These are phyloP conservation scores for Limnephilus rhombicus DNA, from an alignment of 2,888 invertebrate genomes.

Conservation along the genomic window DNA sequence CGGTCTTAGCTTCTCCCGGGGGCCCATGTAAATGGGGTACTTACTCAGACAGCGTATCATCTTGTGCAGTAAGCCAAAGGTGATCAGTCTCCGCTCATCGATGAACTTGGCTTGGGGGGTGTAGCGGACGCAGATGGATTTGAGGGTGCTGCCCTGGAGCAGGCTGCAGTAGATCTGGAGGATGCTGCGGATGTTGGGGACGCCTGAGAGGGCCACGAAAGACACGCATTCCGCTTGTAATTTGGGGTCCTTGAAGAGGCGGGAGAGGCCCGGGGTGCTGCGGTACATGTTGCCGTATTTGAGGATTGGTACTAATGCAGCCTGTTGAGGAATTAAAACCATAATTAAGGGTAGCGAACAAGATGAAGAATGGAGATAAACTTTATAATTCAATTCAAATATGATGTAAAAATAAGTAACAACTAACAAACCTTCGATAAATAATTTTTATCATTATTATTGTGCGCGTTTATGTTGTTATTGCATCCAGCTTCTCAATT, in stretches of 20 bases:
- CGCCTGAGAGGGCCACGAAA: conserved; percentile 68
- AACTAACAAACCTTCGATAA: too few species aligned
- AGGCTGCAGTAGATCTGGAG: conserved; percentile 64
- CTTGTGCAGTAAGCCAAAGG: conserved; percentile 79
- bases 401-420: too few species aligned
- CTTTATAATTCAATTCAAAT: too few species aligned
- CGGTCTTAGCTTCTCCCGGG: conserved; percentile 72
- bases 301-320: conserved; percentile 87
- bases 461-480: too few species aligned
- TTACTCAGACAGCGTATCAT: conserved; percentile 79
- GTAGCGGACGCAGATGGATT: conserved; percentile 73
- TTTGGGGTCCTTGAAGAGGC: conserved; percentile 81
- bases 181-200: conserved; percentile 57
- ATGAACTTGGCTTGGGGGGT: conserved; percentile 68
- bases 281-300: conserved; percentile 93
- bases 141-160: conserved; percentile 72
- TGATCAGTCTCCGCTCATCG: conserved; percentile 77
- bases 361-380: not conserved
- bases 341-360: not conserved
- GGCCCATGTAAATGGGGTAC: conserved; percentile 69
- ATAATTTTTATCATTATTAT: too few species aligned
- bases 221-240: conserved; percentile 85
- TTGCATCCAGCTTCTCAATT: too few species aligned
- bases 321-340: conserved; percentile 67
- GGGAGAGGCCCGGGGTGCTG: conserved; percentile 85